Evolutionary conservation across 2,888 invertebrate species (phyloP).

Genomic region (Trilocha varians): DNA sequence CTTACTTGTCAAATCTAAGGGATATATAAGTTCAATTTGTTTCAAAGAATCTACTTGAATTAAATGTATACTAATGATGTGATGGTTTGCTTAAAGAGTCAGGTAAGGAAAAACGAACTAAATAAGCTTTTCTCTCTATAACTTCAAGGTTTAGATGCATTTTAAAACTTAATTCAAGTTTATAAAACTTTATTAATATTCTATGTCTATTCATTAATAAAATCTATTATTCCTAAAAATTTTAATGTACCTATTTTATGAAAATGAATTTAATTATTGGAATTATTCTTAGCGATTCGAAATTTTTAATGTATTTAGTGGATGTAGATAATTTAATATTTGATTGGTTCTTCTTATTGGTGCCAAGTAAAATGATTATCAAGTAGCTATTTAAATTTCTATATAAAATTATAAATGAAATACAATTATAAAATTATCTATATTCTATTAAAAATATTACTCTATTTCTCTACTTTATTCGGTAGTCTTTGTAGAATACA

Average conservation of each 20-base stretch:
- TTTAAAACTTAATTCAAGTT: too few species aligned
- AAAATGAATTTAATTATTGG: background rate
- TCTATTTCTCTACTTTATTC: background rate
- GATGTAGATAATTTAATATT: constrained; percentile 1
- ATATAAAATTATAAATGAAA: background rate
- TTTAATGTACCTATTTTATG: background rate
- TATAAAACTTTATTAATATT: background rate
- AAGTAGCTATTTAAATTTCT: constrained; percentile 7
- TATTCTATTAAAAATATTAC: background rate
- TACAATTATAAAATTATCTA: background rate
- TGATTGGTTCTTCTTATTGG: constrained; percentile 7
- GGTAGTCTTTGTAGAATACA: constrained; percentile 1
- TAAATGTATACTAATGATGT: too few species aligned
- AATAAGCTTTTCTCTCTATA: too few species aligned
- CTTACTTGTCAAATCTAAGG: too few species aligned
- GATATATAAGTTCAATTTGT: too few species aligned
- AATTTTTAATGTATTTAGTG: background rate
- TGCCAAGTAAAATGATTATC: constrained; percentile 7
- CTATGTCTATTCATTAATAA: background rate
- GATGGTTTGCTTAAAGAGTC: too few species aligned
- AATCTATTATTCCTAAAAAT: background rate
- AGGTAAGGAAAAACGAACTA: too few species aligned
- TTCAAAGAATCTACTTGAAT: too few species aligned
- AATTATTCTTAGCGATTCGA: background rate
- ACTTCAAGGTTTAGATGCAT: too few species aligned